phyloP scores from a whole-genome alignment of 2,888 invertebrate species.

The Microctonus brassicae region DNA sequence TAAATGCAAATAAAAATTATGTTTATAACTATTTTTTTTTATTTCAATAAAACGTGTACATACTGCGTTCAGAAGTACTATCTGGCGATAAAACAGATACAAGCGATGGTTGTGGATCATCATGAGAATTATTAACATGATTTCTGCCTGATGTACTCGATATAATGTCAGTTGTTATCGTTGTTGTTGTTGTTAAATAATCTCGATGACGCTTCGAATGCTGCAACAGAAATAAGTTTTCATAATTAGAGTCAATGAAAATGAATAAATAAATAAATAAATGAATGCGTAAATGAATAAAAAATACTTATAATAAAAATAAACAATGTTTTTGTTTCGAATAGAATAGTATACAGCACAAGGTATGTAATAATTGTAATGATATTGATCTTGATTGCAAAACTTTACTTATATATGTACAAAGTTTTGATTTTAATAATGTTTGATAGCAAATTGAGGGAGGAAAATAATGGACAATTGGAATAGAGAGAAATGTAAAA shows the following conservation, averaged over 20 bases:
- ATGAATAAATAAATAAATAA: too few relatives aligned
- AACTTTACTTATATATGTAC: neutral
- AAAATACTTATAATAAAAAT: too few relatives aligned
- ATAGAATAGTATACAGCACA: neutral
- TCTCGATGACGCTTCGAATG: constrained; percentile 61
- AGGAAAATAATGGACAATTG: neutral
- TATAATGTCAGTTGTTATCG: constrained; percentile 31
- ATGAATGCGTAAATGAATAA: too few relatives aligned
- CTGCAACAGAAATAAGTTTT: constrained; percentile 52
- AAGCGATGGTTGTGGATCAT: constrained; percentile 25
- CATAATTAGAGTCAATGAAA: neutral
- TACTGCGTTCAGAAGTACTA: constrained; percentile 45
- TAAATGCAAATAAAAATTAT: neutral
- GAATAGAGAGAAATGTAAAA: constrained; percentile 2
- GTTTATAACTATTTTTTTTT: too few relatives aligned
- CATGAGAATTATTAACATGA: constrained; percentile 34
- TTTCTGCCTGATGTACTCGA: constrained; percentile 34
- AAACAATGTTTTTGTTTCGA: neutral
- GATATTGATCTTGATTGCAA: neutral
- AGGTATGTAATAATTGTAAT: neutral
- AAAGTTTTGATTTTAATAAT: neutral
- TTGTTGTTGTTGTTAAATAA: constrained; percentile 46
- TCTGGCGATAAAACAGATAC: constrained; percentile 34
- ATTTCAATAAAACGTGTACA: too few relatives aligned
- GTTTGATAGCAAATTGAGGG: neutral